Conservation (phyloP, 2,888 invertebrate species). For the Amphipyra tragopoginis region DNA sequence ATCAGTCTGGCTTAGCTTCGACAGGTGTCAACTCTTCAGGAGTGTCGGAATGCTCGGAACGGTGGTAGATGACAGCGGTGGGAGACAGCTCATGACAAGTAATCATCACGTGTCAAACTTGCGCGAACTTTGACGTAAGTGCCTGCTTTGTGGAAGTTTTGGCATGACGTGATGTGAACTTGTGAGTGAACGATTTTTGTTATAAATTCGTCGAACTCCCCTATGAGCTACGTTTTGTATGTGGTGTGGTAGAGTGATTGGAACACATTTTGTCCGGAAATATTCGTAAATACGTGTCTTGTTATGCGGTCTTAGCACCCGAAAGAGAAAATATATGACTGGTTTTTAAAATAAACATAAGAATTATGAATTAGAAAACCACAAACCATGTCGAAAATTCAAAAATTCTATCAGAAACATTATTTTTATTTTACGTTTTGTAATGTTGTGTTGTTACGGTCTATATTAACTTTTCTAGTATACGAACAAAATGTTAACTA, state of each 20-base stretch:
- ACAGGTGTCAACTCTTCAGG: constrained; percentile 75
- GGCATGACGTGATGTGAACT: constrained; percentile 47
- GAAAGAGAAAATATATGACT: too few relatives aligned
- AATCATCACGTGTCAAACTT: constrained; percentile 80
- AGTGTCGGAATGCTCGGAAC: too few relatives aligned
- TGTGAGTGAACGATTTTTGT: constrained; percentile 59
- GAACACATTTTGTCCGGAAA: constrained; percentile 2
- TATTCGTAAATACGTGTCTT: constrained; percentile 3
- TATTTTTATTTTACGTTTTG: too few relatives aligned
- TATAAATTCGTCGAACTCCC: constrained; percentile 24
- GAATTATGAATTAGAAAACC: too few relatives aligned
- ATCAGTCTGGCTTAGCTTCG: constrained; percentile 77
- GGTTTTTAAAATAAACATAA: too few relatives aligned
- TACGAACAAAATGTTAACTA: constrained; percentile 46
- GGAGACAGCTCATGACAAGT: constrained; percentile 73
- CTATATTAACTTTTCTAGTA: constrained; percentile 1
- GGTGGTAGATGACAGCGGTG: constrained; percentile 45
- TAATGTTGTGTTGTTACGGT: background rate
- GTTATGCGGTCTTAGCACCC: background rate
- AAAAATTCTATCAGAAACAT: too few relatives aligned
- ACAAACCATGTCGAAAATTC: too few relatives aligned
- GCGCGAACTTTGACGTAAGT: constrained; percentile 68
- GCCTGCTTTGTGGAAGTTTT: constrained; percentile 60
- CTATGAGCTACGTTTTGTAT: background rate
- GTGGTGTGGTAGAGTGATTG: too few relatives aligned